Percentiles rank a stretch among this genome's conserved stretches.
These are phyloP conservation scores for Spodoptera exigua DNA, from an alignment of 2,888 invertebrate species.

Conservation along the genomic window DNA sequence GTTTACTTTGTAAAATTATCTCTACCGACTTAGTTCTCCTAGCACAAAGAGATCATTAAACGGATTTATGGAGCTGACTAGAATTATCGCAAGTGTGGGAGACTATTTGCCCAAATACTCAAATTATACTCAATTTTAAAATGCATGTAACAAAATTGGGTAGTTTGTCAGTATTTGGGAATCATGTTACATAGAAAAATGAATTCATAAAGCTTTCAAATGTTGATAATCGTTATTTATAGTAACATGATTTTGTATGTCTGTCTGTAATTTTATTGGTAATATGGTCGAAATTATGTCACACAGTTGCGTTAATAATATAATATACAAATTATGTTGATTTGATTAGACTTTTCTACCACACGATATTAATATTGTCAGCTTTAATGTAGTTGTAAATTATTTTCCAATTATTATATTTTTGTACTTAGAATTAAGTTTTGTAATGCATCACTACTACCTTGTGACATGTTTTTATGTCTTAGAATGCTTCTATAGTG, in stretches of 20 bases:
- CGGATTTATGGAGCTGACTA: conserved; percentile 39
- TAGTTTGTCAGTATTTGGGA: too few relatives aligned
- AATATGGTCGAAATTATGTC: conserved; percentile 8
- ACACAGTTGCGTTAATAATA: conserved; percentile 40
- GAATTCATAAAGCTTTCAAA: too few relatives aligned
- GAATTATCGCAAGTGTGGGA: conserved; percentile 33
- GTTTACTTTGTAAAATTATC: neutral
- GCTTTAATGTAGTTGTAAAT: conserved; percentile 82
- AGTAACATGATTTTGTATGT: too few relatives aligned
- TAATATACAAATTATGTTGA: conserved; percentile 39
- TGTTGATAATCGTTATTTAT: too few relatives aligned
- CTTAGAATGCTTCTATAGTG: conserved; percentile 34
- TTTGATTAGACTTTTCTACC: conserved; percentile 49
- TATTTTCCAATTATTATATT: conserved; percentile 79
- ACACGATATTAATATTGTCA: conserved; percentile 73
- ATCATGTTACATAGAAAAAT: too few relatives aligned
- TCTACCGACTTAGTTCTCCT: conserved; percentile 29
- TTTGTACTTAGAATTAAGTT: conserved; percentile 78
- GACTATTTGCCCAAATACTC: conserved; percentile 11
- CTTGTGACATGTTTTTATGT: conserved; percentile 49
- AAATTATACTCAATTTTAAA: too few relatives aligned
- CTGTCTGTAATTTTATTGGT: too few relatives aligned
- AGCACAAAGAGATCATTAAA: conserved; percentile 19
- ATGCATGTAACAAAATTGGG: too few relatives aligned
- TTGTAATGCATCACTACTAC: conserved; percentile 51